Conservation (phyloP, 2,888 invertebrate species). For the Galeruca laticollis region DNA sequence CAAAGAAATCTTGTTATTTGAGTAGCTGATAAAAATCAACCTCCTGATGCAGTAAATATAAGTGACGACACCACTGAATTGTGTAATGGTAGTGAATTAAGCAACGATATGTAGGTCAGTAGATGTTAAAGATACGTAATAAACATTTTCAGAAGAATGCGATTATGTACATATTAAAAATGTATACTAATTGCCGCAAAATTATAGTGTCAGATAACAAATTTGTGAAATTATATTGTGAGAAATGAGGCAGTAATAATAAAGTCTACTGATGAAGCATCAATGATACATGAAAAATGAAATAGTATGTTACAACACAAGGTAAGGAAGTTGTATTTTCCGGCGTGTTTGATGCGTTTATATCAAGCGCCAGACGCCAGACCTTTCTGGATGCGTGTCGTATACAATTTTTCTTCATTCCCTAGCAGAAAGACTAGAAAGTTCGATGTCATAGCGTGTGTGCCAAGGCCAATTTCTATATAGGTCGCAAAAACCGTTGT, state of each 20-base stretch:
- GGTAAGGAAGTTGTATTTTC: too few relatives aligned
- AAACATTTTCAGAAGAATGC: background rate
- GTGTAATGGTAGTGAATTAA: background rate
- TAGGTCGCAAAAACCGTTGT: too few relatives aligned
- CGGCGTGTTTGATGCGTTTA: too few relatives aligned
- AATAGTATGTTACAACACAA: too few relatives aligned
- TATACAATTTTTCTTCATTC: too few relatives aligned
- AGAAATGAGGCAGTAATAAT: too few relatives aligned
- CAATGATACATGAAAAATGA: background rate
- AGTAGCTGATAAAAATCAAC: constrained; percentile 18
- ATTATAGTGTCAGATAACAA: background rate
- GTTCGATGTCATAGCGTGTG: too few relatives aligned
- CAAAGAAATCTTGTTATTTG: background rate
- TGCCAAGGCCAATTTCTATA: too few relatives aligned
- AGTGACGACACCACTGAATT: background rate
- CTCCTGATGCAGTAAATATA: background rate
- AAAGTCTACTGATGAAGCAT: background rate
- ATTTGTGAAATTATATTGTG: too few relatives aligned
- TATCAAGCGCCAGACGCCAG: too few relatives aligned
- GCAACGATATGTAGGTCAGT: background rate
- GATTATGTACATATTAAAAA: background rate
- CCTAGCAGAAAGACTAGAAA: too few relatives aligned
- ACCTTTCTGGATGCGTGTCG: too few relatives aligned
- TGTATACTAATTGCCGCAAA: background rate
- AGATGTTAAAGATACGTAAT: background rate